These are phyloP conservation scores for Pteria penguin DNA, from an alignment of 2,888 invertebrate species.

Conservation along the genomic window DNA sequence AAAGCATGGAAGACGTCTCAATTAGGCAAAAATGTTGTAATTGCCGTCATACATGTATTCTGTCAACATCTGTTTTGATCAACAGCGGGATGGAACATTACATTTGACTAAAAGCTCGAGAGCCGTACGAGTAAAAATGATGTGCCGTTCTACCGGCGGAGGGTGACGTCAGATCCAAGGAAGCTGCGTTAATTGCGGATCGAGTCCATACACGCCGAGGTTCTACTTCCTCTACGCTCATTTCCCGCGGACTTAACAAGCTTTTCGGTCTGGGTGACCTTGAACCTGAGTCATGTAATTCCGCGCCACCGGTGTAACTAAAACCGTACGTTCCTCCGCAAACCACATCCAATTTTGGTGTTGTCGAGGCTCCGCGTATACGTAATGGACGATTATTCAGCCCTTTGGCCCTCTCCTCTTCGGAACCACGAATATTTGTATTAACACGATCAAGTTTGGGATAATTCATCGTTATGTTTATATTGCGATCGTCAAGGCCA, in stretches of 20 bases:
- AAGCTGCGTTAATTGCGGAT: slow-evolving; percentile 40
- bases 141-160: slow-evolving; percentile 27
- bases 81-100: too few species aligned
- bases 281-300: slow-evolving; percentile 10
- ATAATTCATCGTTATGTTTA: slow-evolving; percentile 48
- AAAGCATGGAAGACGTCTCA: too few species aligned
- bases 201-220: slow-evolving; percentile 38
- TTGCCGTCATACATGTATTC: too few species aligned
- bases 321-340: slow-evolving; percentile 32
- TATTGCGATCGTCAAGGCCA: slow-evolving; percentile 39
- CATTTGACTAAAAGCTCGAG: slow-evolving; percentile 29
- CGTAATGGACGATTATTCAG: background rate
- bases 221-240: slow-evolving; percentile 25
- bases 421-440: slow-evolving; percentile 45
- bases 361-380: slow-evolving; percentile 32
- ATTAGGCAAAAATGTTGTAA: too few species aligned
- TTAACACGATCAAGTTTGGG: slow-evolving; percentile 47
- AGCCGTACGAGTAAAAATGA: slow-evolving; percentile 26
- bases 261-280: background rate
- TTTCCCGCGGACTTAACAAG: slow-evolving; percentile 16
- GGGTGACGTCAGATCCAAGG: slow-evolving; percentile 30
- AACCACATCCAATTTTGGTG: slow-evolving; percentile 39
- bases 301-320: slow-evolving; percentile 8
- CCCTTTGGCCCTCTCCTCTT: slow-evolving; percentile 28
- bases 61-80: too few species aligned